Evolutionary conservation across 37 sponge, comb jelly and placozoan species (phyloP).

Genomic region (Halichondria panicea): DNA sequence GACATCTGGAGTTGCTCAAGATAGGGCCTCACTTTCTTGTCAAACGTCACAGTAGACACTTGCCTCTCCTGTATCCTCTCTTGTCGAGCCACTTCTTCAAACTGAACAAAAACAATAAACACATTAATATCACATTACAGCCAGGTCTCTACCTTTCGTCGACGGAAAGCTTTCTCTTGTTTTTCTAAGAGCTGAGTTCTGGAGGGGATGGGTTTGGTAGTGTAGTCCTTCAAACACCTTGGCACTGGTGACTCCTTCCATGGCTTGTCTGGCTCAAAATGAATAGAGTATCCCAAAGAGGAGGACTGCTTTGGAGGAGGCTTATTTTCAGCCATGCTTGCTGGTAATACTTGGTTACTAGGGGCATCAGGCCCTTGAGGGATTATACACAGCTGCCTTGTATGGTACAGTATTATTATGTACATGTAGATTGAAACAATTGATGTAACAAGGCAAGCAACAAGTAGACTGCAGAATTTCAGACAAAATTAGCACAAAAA

Average conservation of each 20-base stretch:
- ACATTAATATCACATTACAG: neutral
- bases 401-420: neutral
- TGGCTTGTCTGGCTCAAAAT: neutral
- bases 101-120: neutral
- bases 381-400: no score
- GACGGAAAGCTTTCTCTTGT: slow-evolving; percentile 10
- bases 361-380: no score
- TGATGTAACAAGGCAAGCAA: neutral
- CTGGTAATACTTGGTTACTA: no score
- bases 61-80: slow-evolving; percentile 29
- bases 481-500: no score
- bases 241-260: slow-evolving; percentile 10
- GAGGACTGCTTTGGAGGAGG: no score
- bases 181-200: slow-evolving; percentile 4
- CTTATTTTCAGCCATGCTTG: no score
- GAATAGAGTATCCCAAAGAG: slow-evolving; percentile 7
- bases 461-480: no score
- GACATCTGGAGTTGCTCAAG: neutral
- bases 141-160: slow-evolving; percentile 24
- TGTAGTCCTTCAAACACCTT: slow-evolving; percentile 30
- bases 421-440: no score
- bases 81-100: slow-evolving; percentile 47
- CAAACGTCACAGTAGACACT: slow-evolving; percentile 10
- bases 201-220: slow-evolving; percentile 10
- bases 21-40: slow-evolving; percentile 19